Conservation (phyloP, 1,140 invertebrate genomes). For the Conopomorpha cramerella region DNA sequence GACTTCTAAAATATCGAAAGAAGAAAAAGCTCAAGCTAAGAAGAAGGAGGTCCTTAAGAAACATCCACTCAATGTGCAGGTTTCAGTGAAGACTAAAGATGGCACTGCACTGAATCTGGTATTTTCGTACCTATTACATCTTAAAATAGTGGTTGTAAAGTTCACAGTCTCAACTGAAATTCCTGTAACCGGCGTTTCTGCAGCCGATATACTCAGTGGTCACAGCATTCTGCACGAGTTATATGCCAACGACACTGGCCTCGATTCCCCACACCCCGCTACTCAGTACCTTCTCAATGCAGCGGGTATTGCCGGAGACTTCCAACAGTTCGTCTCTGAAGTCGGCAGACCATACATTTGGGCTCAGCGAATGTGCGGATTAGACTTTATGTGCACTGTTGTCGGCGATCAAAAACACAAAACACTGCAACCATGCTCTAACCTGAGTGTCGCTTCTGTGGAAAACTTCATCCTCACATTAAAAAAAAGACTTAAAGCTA, state of each 20-base stretch:
- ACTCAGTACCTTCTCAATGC: slow-evolving; percentile 78
- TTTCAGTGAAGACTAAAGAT: slow-evolving; percentile 66
- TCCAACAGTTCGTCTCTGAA: slow-evolving; percentile 63
- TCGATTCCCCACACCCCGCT: slow-evolving; percentile 83
- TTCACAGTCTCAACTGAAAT: slow-evolving; percentile 58
- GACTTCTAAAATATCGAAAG: slow-evolving; percentile 62
- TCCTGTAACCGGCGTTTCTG: slow-evolving; percentile 53
- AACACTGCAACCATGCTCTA: slow-evolving; percentile 43
- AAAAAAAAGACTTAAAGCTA: slow-evolving; percentile 70
- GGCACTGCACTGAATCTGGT: slow-evolving; percentile 63
- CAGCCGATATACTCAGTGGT: slow-evolving; percentile 51
- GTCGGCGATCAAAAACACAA: slow-evolving; percentile 24
- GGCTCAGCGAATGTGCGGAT: slow-evolving; percentile 86
- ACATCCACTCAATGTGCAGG: slow-evolving; percentile 73
- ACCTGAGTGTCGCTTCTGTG: slow-evolving; percentile 65
- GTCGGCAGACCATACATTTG: slow-evolving; percentile 85
- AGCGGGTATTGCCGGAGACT: slow-evolving; percentile 65
- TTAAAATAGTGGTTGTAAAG: slow-evolving; percentile 69
- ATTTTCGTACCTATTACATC: slow-evolving; percentile 64
- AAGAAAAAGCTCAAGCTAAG: slow-evolving; percentile 67
- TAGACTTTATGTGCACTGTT: slow-evolving; percentile 70
- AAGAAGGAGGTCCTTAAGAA: slow-evolving; percentile 70
- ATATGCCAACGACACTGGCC: slow-evolving; percentile 77
- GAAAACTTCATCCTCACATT: slow-evolving; percentile 72
- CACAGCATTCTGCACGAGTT: slow-evolving; percentile 75